Base-by-base conservation (phyloP, 2,113 vertebrate genomes). In the Aleadryas rufinucha region DNA sequence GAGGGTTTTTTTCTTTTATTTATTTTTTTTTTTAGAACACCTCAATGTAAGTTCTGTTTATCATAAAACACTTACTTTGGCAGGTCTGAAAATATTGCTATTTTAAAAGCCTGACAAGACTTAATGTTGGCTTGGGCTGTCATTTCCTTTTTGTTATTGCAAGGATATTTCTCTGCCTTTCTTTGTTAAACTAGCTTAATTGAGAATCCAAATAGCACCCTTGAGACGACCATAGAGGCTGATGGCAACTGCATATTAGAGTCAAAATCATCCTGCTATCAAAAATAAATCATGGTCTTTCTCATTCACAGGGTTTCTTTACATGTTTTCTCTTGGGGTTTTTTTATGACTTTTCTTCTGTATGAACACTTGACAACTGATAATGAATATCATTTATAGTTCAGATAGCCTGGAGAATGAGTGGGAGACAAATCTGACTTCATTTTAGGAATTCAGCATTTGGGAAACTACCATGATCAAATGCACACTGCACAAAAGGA, bases 181-280 rank as follows among this genome's bases (percentile, higher is more conserved):
- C 84, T 90, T 92, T 92, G 53, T 86, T 96, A 75, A 94, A 52
- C 37, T 45, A 71, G 60, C 64, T 84, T 96, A 94, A 93, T 59
- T 93, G 83, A 60, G 90, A 93, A 78, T 52, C 33, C 59, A 84
- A 70, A 92, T 49, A 70, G 60, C 52, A 74, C 85, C 64, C 82
- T 47, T 84, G 88, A 93, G 92, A 81, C 10, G 8, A 64, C 16
- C 41, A 57, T 3, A 69, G 74, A 10, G 61, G 26, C 21, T 80
- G 68, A 79, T 82, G 45, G 79, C 80, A 90, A 52, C 39, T 39
- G 28, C 54, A 31, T 86, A 81, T 94, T 74, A 90, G 52, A 84
- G 52, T 75, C 45, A 88, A 65, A 96, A 84, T 89, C 47, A 60
- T 84, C 47, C 50, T 70, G 27, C 75, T 96, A 85, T 89, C 60